phyloP scores from a whole-genome alignment of 2,113 vertebrate species.

The Echinops telfairi region DNA sequence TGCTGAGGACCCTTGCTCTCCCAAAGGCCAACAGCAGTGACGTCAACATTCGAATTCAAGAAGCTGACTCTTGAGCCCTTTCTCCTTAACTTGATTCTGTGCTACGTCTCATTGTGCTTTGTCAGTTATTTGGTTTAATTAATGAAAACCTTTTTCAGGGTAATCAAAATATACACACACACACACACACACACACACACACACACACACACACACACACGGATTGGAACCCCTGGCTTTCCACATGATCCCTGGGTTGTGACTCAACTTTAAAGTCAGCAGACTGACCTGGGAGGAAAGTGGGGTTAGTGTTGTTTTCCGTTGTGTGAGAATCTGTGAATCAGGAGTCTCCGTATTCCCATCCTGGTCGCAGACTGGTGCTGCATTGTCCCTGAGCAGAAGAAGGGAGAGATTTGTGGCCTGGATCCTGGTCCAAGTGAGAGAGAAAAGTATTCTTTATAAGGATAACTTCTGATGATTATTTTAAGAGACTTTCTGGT shows the following conservation, averaged over 20 bases:
- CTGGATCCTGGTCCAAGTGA: conserved; percentile 35
- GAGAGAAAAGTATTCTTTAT: conserved; percentile 77
- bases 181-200: background rate
- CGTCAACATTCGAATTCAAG: background rate
- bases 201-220: background rate
- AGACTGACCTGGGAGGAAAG: background rate
- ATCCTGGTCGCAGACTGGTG: conserved; percentile 56
- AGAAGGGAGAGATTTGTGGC: conserved; percentile 52
- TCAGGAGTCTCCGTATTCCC: background rate
- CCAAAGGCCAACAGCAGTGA: background rate
- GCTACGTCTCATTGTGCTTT: background rate
- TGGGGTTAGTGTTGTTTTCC: background rate
- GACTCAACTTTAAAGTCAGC: background rate
- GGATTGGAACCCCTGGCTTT: background rate
- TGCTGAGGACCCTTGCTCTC: background rate
- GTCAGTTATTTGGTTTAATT: background rate
- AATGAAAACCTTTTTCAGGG: too few relatives aligned
- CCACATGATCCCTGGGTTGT: background rate
- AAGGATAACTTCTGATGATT: conserved; percentile 85
- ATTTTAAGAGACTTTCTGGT: conserved; percentile 86
- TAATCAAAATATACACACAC: background rate
- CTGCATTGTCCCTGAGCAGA: conserved; percentile 34
- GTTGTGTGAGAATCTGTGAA: conserved; percentile 63
- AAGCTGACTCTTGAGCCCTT: background rate
- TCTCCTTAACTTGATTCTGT: background rate